Evolutionary conservation across 2,888 invertebrate species (phyloP).

Genomic region (Brachypalpus laphriformis): DNA sequence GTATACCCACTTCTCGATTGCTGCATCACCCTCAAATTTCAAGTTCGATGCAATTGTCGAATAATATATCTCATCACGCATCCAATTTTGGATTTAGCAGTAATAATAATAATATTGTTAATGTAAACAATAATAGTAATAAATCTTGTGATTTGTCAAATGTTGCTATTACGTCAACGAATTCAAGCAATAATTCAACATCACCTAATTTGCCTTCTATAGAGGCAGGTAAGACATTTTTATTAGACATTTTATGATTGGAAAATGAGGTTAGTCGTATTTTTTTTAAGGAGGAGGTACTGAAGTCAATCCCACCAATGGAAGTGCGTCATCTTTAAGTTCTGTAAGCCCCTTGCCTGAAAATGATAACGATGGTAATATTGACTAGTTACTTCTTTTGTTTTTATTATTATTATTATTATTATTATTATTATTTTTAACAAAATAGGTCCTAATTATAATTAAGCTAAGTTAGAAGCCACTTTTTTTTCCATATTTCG

Average conservation of each 20-base stretch:
- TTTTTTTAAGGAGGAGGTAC: constrained; percentile 67
- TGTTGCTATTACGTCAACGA: constrained; percentile 80
- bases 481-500: too few species aligned
- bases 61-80: constrained; percentile 79
- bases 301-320: constrained; percentile 79
- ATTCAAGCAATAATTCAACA: constrained; percentile 81
- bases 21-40: constrained; percentile 82
- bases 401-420: neutral
- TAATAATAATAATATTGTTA: constrained; percentile 72
- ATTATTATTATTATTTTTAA: too few species aligned
- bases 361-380: constrained; percentile 82
- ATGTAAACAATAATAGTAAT: constrained; percentile 75
- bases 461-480: too few species aligned
- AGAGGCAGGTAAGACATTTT: constrained; percentile 76
- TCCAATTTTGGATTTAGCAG: constrained; percentile 79
- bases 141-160: constrained; percentile 78
- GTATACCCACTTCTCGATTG: constrained; percentile 80
- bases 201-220: constrained; percentile 81
- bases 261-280: neutral
- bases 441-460: too few species aligned
- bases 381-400: constrained; percentile 2
- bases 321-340: constrained; percentile 82
- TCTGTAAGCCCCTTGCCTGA: constrained; percentile 81
- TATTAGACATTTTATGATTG: neutral
- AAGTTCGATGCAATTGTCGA: constrained; percentile 81